phyloP scores from a whole-genome alignment of 2,888 invertebrate genomes.

The Sarcophaga subvicina region DNA sequence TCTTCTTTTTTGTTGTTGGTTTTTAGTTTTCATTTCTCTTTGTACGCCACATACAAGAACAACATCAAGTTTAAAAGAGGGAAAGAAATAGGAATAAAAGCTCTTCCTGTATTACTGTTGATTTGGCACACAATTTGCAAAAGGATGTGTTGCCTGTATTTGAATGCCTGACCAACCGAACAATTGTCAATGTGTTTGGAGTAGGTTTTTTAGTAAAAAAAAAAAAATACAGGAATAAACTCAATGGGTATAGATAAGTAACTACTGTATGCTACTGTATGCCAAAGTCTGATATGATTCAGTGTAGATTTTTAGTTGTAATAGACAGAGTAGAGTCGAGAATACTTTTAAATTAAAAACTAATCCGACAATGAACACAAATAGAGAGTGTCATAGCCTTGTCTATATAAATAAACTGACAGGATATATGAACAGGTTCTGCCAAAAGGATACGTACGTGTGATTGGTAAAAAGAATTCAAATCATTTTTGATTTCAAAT shows the following conservation, averaged over 20 bases:
- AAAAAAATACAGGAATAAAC: too few relatives aligned
- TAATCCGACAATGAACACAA: not conserved
- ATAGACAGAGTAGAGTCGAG: not conserved
- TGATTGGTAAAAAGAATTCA: constrained; percentile 12
- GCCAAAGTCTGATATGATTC: not conserved
- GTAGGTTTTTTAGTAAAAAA: not conserved
- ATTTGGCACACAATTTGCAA: constrained; percentile 62
- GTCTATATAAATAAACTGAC: constrained; percentile 19
- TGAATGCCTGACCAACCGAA: constrained; percentile 58
- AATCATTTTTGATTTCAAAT: constrained; percentile 2
- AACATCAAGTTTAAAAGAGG: not conserved
- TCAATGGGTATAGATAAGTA: not conserved
- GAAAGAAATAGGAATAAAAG: not conserved
- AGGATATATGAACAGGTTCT: constrained; percentile 28
- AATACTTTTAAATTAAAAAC: not conserved
- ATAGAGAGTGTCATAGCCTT: not conserved
- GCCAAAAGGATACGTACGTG: constrained; percentile 1
- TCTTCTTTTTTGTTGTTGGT: not conserved
- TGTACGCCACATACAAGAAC: not conserved
- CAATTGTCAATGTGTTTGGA: constrained; percentile 12
- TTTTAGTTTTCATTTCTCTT: not conserved
- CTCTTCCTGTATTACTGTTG: constrained; percentile 63
- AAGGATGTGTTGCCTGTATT: constrained; percentile 49
- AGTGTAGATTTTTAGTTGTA: not conserved
- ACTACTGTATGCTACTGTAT: not conserved